Evolutionary conservation across 2,113 vertebrate genomes (phyloP).

Genomic region (Platichthys stellatus): DNA sequence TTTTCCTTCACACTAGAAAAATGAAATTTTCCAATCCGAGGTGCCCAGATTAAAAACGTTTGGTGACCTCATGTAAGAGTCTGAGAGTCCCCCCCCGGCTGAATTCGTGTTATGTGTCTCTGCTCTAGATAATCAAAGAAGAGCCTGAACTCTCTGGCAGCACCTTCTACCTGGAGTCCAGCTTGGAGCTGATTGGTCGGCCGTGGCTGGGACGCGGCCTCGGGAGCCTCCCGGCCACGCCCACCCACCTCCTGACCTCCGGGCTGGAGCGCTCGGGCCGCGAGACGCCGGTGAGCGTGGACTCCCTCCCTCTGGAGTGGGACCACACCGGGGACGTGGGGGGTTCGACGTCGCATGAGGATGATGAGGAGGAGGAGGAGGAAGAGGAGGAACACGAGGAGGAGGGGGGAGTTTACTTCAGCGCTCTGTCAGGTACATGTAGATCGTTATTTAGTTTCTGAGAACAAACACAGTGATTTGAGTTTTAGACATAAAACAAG

Average conservation of each 20-base stretch:
- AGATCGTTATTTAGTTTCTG: neutral
- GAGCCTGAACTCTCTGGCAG: constrained; percentile 84
- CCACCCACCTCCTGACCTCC: constrained; percentile 83
- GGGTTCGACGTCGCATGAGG: constrained; percentile 91
- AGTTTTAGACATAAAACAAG: too few relatives aligned
- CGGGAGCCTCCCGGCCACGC: constrained; percentile 76
- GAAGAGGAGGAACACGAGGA: constrained; percentile 83
- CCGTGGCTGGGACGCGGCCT: constrained; percentile 78
- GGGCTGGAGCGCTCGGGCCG: constrained; percentile 88
- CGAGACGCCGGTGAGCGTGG: constrained; percentile 93
- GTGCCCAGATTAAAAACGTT: too few relatives aligned
- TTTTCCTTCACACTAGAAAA: too few relatives aligned
- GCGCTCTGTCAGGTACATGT: constrained; percentile 88
- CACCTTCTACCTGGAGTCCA: constrained; percentile 84
- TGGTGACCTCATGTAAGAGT: too few relatives aligned
- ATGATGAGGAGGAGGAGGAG: constrained; percentile 77
- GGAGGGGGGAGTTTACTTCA: constrained; percentile 84
- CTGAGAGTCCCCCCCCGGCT: neutral
- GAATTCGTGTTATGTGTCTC: neutral
- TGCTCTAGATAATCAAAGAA: constrained; percentile 78
- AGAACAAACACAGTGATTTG: too few relatives aligned
- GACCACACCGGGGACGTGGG: constrained; percentile 97
- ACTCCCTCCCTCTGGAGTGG: constrained; percentile 97
- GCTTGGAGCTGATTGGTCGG: constrained; percentile 83
- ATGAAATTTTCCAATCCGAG: too few relatives aligned